Evolutionary conservation across 2,888 invertebrate genomes (phyloP), one percentile per base, ranked within the genome.

Genomic region (Drosophila mulleri): DNA sequence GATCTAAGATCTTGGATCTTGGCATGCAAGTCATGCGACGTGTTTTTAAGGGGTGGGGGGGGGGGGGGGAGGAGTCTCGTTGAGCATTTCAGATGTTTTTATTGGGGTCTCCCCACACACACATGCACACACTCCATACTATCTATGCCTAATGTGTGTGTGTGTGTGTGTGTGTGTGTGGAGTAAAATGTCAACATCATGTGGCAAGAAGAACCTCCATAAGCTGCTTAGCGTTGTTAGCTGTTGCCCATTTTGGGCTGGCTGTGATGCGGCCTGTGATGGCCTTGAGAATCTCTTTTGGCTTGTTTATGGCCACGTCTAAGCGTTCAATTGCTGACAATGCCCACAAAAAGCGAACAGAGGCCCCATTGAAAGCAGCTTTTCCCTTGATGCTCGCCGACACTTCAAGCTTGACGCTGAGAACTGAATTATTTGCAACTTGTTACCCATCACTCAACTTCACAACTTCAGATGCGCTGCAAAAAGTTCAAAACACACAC

Each of bases 181-280:
- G 50, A 50, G 62, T 67, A 66, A 74, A 80, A 81, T 77, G 83
- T 86, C 83, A 86, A 83, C 81, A 64, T 63, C 64, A 63, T 69
- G 64, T 67, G 66, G 72, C 60, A 45, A 72, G 35, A 41, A 65
- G 61, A 67, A 45, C 75, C 75, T 42, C 48, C 44, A 45, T 77
- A 77, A 77, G 76, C 80, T 53, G 76, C 75, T 76, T 76, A 79
- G 37, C 44, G 53, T 20, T 77, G 52, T 61, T 52, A 23, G n/a
- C 76, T 26, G 20, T 50, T 73, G 53, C 44, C 67, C 35, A 56
- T 63, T 77, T 76, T 57, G 54, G 52, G 67, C n/a, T 66, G 47
- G 37, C 32, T 54, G 48, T 8, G 68, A 68, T 50, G 44, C 39
- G 26, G 41, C 56, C 45, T 16, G 16, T 23, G 61, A 68, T 58